Conservation (phyloP, 2,113 vertebrate species). For the Bubo bubo region DNA sequence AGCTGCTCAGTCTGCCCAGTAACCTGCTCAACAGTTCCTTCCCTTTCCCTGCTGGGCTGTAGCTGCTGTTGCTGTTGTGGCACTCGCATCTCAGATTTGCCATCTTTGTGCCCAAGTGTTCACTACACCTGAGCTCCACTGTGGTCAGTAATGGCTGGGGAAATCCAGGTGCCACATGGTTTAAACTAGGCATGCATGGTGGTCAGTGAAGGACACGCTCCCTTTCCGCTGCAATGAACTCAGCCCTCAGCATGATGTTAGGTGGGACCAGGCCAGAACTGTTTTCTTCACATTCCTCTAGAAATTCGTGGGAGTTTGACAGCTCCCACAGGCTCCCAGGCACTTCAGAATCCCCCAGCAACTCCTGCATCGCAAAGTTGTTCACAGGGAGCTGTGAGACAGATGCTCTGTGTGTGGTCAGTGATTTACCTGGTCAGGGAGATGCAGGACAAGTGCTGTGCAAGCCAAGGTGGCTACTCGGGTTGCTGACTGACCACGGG, state of each 20-base stretch:
- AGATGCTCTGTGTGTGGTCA: rapidly evolving
- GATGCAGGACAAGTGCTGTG: not conserved
- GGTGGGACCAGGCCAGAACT: not conserved
- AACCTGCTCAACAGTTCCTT: not conserved
- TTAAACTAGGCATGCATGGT: not conserved
- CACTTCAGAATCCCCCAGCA: not conserved
- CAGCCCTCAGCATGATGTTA: rapidly evolving
- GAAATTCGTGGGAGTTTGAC: not conserved
- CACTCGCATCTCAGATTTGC: not conserved
- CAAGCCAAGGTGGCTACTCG: rapidly evolving
- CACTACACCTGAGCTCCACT: not conserved
- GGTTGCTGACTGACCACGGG: not conserved
- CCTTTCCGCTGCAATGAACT: not conserved
- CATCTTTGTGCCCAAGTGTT: not conserved
- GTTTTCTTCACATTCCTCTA: not conserved
- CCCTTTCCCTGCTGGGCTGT: not conserved
- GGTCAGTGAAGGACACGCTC: not conserved
- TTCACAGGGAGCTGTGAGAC: not conserved
- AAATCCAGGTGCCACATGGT: not conserved
- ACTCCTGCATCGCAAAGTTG: not conserved
- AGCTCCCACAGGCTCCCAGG: not conserved
- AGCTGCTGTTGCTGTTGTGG: not conserved
- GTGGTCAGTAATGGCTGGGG: not conserved
- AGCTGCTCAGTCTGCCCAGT: not conserved
- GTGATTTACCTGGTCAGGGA: not conserved